phyloP scores from a whole-genome alignment of 2,888 invertebrate genomes.

The Agonopterix subpropinquella region DNA sequence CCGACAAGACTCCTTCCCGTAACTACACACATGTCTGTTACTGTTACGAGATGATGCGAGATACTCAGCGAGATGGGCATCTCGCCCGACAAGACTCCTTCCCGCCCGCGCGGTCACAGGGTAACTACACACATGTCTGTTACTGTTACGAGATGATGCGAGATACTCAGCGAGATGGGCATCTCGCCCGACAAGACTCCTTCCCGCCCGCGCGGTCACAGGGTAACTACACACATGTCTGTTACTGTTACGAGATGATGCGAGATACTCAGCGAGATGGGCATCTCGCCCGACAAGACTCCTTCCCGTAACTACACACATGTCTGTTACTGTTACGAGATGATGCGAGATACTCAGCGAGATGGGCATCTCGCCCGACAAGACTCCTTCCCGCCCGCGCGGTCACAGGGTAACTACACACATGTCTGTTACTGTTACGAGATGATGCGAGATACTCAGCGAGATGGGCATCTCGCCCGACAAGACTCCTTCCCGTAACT shows the following conservation, averaged over 20 bases:
- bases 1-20: conserved; percentile 83
- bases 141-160: conserved; percentile 95
- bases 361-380: conserved; percentile 94
- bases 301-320: conserved; percentile 55
- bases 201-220: conserved; percentile 75
- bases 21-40: conserved; percentile 3
- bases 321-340: no score
- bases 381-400: conserved; percentile 78
- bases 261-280: conserved; percentile 92
- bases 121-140: conserved; percentile 32
- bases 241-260: no score
- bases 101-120: conserved; percentile 77
- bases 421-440: no score
- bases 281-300: conserved; percentile 91
- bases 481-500: conserved; percentile 77
- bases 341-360: conserved; percentile 93
- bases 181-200: conserved; percentile 91
- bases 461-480: conserved; percentile 95
- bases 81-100: conserved; percentile 86
- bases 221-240: conserved; percentile 45
- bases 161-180: conserved; percentile 93
- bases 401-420: conserved; percentile 73
- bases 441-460: conserved; percentile 92
- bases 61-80: conserved; percentile 94
- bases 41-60: conserved; percentile 94